A percentile compares a stretch with the other conserved stretches of the same genome.
These are phyloP conservation scores for Cylindroiulus punctatus DNA, from an alignment of 2,888 invertebrate species.

Conservation along the genomic window DNA sequence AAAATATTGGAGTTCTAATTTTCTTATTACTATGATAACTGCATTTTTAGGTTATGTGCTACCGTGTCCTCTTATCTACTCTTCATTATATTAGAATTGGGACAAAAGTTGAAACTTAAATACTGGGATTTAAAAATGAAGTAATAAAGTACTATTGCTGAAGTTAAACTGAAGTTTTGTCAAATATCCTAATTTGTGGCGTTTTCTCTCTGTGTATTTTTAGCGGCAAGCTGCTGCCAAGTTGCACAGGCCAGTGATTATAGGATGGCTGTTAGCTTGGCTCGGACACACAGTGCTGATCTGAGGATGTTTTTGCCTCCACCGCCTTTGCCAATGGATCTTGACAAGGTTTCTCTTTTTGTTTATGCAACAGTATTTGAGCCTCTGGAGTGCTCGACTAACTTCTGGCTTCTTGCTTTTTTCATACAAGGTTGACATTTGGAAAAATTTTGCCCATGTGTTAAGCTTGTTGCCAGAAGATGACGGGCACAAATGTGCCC, in stretches of 20 bases:
- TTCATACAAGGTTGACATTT: slow-evolving; percentile 28
- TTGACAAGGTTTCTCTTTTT: slow-evolving; percentile 37
- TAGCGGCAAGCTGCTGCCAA: slow-evolving; percentile 74
- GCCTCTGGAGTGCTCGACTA: neutral
- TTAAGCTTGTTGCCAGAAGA: slow-evolving; percentile 66
- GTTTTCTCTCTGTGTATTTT: slow-evolving; percentile 58
- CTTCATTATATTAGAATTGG: too few species aligned
- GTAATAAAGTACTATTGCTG: too few species aligned
- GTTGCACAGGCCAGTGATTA: slow-evolving; percentile 83
- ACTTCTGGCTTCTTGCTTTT: neutral
- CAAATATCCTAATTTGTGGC: too few species aligned
- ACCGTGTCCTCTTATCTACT: too few species aligned
- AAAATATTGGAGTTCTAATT: too few species aligned
- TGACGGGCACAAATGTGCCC: slow-evolving; percentile 68
- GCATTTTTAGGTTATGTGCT: too few species aligned
- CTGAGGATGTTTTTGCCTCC: slow-evolving; percentile 79
- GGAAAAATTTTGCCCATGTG: slow-evolving; percentile 65
- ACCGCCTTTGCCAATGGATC: slow-evolving; percentile 60
- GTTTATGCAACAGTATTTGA: neutral
- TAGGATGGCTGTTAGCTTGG: slow-evolving; percentile 80
- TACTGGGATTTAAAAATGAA: too few species aligned
- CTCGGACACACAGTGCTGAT: slow-evolving; percentile 77
- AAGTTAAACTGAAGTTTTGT: too few species aligned
- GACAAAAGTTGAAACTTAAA: too few species aligned
- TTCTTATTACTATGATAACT: too few species aligned